Evolutionary conservation across 2,888 invertebrate genomes (phyloP).

Genomic region (Rotaria socialis): DNA sequence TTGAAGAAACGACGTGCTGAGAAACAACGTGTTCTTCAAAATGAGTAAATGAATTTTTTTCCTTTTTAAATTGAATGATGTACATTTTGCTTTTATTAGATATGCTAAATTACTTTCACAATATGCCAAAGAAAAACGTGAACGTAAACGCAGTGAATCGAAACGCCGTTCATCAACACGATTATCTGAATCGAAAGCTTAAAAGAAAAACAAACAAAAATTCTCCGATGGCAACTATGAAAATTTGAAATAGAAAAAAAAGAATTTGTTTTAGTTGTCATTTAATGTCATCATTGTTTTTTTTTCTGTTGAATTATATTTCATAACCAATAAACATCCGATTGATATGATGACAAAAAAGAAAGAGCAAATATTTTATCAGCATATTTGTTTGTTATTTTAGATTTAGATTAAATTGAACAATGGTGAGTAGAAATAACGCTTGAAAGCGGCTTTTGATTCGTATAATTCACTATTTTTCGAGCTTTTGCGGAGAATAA

Average conservation of each 20-base stretch:
- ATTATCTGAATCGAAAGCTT: slow-evolving; percentile 40
- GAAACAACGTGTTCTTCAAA: slow-evolving; percentile 72
- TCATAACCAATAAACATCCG: neutral
- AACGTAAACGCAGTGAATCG: slow-evolving; percentile 52
- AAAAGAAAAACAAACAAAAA: neutral
- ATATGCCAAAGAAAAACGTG: slow-evolving; percentile 73
- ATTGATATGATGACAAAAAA: neutral
- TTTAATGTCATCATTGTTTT: neutral
- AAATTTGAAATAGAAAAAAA: neutral
- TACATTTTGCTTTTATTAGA: slow-evolving; percentile 52
- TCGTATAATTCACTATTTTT: no score
- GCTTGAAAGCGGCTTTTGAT: neutral
- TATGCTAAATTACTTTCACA: slow-evolving; percentile 82
- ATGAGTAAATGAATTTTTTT: slow-evolving; percentile 63
- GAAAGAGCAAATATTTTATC: no score
- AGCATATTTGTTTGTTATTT: neutral
- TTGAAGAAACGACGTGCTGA: slow-evolving; percentile 78
- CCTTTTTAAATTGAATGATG: neutral
- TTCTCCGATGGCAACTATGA: neutral
- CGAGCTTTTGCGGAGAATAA: no score
- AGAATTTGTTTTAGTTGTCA: slow-evolving; percentile 5
- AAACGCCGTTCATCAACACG: slow-evolving; percentile 46
- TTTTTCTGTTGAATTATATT: neutral
- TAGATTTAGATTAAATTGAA: neutral
- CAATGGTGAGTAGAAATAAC: neutral